A percentile compares a stretch with the other conserved stretches of the same genome.
phyloP scores from a whole-genome alignment of 2,797 vertebrate genomes.

The Zenarchopterus dispar region DNA sequence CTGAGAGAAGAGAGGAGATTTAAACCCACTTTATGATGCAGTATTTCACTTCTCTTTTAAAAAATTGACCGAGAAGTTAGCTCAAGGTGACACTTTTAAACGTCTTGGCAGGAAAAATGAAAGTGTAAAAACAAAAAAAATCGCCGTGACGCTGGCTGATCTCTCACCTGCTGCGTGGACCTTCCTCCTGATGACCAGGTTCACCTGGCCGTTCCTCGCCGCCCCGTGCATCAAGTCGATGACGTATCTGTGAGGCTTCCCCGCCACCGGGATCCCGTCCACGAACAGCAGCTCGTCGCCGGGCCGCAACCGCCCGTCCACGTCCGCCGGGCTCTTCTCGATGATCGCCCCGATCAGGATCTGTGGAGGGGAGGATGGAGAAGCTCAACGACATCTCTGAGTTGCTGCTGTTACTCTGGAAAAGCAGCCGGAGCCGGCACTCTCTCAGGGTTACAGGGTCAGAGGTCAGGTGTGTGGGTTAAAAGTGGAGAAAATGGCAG shows the following conservation, averaged over 20 bases:
- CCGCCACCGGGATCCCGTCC: conserved; percentile 93
- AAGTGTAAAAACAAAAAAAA: no score
- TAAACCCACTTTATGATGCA: no score
- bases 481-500: conserved; percentile 75
- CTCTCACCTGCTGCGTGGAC: conserved; percentile 85
- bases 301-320: conserved; percentile 93
- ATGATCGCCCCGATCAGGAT: conserved; percentile 98
- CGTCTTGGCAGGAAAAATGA: no score
- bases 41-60: no score
- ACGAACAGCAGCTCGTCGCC: conserved; percentile 96
- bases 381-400: background rate
- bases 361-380: conserved; percentile 71
- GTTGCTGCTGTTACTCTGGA: background rate
- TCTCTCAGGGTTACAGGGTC: conserved; percentile 71
- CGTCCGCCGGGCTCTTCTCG: conserved; percentile 95
- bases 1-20: background rate
- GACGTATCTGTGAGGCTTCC: conserved; percentile 97
- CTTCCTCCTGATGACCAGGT: conserved; percentile 94
- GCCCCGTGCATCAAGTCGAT: conserved; percentile 98
- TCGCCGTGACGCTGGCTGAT: no score
- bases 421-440: conserved; percentile 58
- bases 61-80: no score
- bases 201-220: conserved; percentile 94
- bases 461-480: conserved; percentile 60
- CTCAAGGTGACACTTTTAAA: no score